Base-by-base conservation (phyloP, 1,140 invertebrate genomes). In the Bursaphelenchus mucronatus region DNA sequence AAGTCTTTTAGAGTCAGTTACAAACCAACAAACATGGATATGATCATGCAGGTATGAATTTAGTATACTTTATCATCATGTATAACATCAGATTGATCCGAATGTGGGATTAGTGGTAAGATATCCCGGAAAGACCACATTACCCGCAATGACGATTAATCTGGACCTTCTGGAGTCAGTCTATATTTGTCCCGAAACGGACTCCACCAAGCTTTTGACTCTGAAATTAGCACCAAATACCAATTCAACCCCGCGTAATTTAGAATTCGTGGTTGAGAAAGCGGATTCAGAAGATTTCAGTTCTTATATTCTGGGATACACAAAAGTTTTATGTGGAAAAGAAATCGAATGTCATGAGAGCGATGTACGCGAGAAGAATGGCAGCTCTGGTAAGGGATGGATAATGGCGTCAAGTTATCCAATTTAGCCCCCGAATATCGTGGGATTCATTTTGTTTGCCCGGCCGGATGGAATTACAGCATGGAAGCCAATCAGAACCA, bases 21-120 rank as follows among this genome's bases (percentile, higher is more conserved):
- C 47, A 67, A 67, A 57, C 61, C 45, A 57, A 67, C 66, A n/a
- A 21, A 68, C 21, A 45, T 57, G n/a, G 61, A 67, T 19, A 66
- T 67, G 65, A 49, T 67, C 46, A 30, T 66, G 17, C 64, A 66
- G 47, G 64, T 66, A 63, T 30, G 49, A 43, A 61, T 15, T 62
- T 11, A 58, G 15, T 15, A 58, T 9, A n/a, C 0, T 5, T 3
- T 15, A 63, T 0, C 13, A 58, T 4, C 15, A 43, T 47, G 1
- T 4, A 8, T 21, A 11, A n/a, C 10, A 45, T 65, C 40, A 64
- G 63, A 19, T 61, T 61, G 64, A 66, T 41, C 43, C 57, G 3
- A 11, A 11, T 11, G 41, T 46, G 19, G 64, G 64, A 21, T 10
- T 66, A n/a, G 17, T 63, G 13, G 58, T 66, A n/a, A 47, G 64